Evolutionary conservation across 2,888 invertebrate genomes (phyloP).

Genomic region (Cactoblastis cactorum): DNA sequence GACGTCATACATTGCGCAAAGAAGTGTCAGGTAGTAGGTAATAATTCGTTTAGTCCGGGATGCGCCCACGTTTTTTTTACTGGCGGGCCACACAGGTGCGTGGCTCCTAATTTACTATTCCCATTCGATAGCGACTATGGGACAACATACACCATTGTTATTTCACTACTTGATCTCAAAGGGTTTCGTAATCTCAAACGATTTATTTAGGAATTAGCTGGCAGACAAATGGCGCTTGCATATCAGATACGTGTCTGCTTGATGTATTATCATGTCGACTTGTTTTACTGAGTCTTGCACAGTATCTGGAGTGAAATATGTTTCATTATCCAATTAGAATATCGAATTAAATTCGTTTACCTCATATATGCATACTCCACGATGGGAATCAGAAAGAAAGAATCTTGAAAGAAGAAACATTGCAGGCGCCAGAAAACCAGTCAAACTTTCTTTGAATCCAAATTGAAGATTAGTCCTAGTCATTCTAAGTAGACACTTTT

Average conservation of each 20-base stretch:
- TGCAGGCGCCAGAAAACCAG: too few relatives aligned
- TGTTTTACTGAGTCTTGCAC: not conserved
- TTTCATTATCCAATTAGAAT: not conserved
- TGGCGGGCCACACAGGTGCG: conserved; percentile 74
- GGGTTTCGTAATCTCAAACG: conserved; percentile 33
- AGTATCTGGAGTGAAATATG: not conserved
- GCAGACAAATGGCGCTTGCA: conserved; percentile 1
- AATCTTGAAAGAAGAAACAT: too few relatives aligned
- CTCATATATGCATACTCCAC: not conserved
- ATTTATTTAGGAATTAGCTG: conserved; percentile 21
- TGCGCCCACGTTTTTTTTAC: conserved; percentile 71
- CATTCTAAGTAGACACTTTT: too few relatives aligned
- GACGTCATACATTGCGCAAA: conserved; percentile 30
- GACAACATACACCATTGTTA: conserved; percentile 47
- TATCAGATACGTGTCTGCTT: not conserved
- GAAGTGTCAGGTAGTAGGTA: conserved; percentile 72
- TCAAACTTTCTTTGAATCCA: too few relatives aligned
- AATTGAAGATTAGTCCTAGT: too few relatives aligned
- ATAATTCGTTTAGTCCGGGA: conserved; percentile 77
- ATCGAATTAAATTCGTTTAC: not conserved
- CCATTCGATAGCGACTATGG: conserved; percentile 53
- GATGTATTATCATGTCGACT: not conserved
- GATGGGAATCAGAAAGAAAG: not conserved
- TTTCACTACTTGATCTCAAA: conserved; percentile 30
- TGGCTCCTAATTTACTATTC: conserved; percentile 72